These are phyloP conservation scores for Patiria miniata DNA, from an alignment of 35 echinoderm and acorn worm species.

Conservation along the genomic window DNA sequence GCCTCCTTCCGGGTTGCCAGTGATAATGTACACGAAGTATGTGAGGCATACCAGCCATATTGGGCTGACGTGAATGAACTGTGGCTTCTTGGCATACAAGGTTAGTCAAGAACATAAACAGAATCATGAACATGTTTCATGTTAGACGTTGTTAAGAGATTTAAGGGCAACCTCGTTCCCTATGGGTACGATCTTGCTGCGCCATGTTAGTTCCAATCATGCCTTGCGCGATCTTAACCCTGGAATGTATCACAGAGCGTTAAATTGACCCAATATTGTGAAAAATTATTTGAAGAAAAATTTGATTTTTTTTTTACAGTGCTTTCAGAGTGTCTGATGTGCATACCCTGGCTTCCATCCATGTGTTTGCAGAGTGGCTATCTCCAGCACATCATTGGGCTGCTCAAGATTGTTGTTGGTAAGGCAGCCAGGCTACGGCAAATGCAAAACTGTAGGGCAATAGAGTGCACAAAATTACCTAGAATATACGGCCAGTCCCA, in stretches of 20 bases:
- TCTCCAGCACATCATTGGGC: not conserved
- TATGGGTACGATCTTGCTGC: too few relatives aligned
- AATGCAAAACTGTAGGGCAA: too few relatives aligned
- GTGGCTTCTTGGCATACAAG: constrained; percentile 64
- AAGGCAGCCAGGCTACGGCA: not conserved
- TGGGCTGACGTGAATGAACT: constrained; percentile 59
- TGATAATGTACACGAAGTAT: constrained; percentile 43
- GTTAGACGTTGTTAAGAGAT: too few relatives aligned
- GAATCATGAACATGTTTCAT: too few relatives aligned
- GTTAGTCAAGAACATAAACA: constrained; percentile 46
- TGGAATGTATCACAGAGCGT: too few relatives aligned
- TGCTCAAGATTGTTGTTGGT: constrained; percentile 4
- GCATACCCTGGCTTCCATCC: constrained; percentile 5
- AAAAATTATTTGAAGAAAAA: too few relatives aligned
- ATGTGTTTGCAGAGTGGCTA: not conserved
- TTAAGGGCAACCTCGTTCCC: too few relatives aligned
- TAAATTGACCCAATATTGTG: too few relatives aligned
- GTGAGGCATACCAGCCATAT: constrained; percentile 40
- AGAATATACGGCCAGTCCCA: too few relatives aligned
- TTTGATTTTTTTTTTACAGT: not conserved
- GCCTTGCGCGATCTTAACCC: too few relatives aligned
- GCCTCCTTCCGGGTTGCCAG: constrained; percentile 14
- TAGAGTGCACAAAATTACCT: too few relatives aligned
- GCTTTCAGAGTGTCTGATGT: not conserved
- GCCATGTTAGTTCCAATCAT: too few relatives aligned